Evolutionary conservation across 2,888 invertebrate species (phyloP), one percentile per base, ranked within the genome.

Genomic region (Seira musarum): DNA sequence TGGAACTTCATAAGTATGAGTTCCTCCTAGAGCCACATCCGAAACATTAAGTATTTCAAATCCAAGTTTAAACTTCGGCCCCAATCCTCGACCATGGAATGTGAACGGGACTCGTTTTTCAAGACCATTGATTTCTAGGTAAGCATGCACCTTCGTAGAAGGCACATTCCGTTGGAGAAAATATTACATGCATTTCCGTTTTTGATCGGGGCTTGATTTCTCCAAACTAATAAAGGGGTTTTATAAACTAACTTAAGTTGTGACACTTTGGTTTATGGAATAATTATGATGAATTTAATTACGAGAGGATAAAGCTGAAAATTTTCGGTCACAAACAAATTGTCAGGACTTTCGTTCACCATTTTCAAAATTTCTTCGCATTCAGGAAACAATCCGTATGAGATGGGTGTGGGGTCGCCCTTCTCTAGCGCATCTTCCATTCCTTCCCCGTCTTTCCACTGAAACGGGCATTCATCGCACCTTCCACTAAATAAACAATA

Each of bases 31-130:
- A 40, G 71, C 77, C 1, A 85, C 73, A 15, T 64, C 65, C 6
- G 83, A 83, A 21, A 83, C 66, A 15, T 82, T 49, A 1, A 85
- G 64, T 1, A 74, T 71, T 63, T 86, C 83, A 72, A 84, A 86
- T 0, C 75, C 83, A 53, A 84, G 74, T 15, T 70, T 72, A 65
- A 86, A 85, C 61, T 82, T 82, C 17, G 86, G 84, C n/a, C 83
- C 84, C 5, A 84, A 19, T 0, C 84, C 84, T 22, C 72, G 67
- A 10, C 85, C 86, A n/a, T 19, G 22, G 19, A 86, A 40, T 15
- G 15, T 10, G 10, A 86, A 70, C 22, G 80, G 75, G 10, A 82
- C 24, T 19, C 84, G 64, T 2, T 80, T 68, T 8, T 82, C 80
- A 8, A 75, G 40, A 3, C 85, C 85, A 13, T 73, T 83, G 21